Evolutionary conservation across 1,140 invertebrate genomes (phyloP).

Genomic region (Hydropsyche tenuis): DNA sequence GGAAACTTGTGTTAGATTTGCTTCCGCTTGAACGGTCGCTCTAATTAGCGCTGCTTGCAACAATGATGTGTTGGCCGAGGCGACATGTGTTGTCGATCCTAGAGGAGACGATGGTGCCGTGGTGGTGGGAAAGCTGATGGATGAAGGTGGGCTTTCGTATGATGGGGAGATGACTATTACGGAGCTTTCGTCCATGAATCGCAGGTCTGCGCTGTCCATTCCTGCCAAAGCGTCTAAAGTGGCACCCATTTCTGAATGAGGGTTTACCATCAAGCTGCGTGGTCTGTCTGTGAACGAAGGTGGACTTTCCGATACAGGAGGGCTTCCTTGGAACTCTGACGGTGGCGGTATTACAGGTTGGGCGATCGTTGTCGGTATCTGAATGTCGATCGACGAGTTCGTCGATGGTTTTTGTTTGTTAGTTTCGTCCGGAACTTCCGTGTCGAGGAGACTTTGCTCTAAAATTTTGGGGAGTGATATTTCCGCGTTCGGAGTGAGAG

Average conservation of each 20-base stretch:
- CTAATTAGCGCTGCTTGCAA: constrained; percentile 73
- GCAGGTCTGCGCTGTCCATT: constrained; percentile 80
- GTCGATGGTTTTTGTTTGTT: constrained; percentile 55
- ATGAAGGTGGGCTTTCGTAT: constrained; percentile 75
- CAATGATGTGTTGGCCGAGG: constrained; percentile 63
- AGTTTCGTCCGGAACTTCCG: constrained; percentile 61
- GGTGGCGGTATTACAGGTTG: constrained; percentile 77
- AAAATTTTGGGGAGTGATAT: constrained; percentile 71
- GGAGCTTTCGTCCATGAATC: constrained; percentile 91
- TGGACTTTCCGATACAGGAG: constrained; percentile 68
- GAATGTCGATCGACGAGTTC: constrained; percentile 54
- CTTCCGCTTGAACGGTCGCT: constrained; percentile 66
- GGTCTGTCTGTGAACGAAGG: constrained; percentile 65
- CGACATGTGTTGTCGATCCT: constrained; percentile 52
- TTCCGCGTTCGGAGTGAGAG: constrained; percentile 53
- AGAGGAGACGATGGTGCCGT: constrained; percentile 66
- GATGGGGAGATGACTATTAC: constrained; percentile 78
- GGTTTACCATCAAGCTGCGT: constrained; percentile 63
- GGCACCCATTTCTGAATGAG: constrained; percentile 62
- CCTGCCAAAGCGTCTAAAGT: constrained; percentile 79
- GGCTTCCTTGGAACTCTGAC: constrained; percentile 73
- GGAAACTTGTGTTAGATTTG: constrained; percentile 52
- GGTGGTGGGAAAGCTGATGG: constrained; percentile 64
- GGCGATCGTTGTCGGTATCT: constrained; percentile 63
- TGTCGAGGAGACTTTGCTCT: constrained; percentile 69